Conservation (phyloP, 2,888 invertebrate species). For the Axea sp. region DNA sequence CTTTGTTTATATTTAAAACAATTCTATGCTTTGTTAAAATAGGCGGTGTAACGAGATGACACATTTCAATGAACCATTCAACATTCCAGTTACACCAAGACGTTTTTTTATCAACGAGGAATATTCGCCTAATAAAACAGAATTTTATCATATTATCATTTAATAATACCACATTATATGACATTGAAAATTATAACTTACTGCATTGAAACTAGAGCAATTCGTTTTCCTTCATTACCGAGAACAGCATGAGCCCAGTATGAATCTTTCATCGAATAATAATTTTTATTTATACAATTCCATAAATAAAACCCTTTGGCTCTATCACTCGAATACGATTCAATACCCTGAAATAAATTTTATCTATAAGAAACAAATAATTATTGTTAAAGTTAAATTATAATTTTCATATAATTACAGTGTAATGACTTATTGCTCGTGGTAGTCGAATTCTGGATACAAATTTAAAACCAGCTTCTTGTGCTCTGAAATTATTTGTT, state of each 20-base stretch:
- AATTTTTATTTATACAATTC: slow-evolving; percentile 83
- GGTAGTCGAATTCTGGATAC: slow-evolving; percentile 83
- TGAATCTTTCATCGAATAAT: slow-evolving; percentile 83
- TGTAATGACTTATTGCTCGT: slow-evolving; percentile 84
- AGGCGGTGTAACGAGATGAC: slow-evolving; percentile 86
- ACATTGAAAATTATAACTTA: slow-evolving; percentile 74
- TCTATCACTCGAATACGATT: slow-evolving; percentile 86
- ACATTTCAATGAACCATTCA: slow-evolving; percentile 87
- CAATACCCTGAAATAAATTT: slow-evolving; percentile 83
- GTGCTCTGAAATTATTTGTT: slow-evolving; percentile 72
- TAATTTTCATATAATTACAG: no score
- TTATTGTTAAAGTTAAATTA: no score
- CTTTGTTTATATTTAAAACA: slow-evolving; percentile 87
- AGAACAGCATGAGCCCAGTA: slow-evolving; percentile 87
- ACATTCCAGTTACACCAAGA: slow-evolving; percentile 87
- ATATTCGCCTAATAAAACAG: slow-evolving; percentile 83
- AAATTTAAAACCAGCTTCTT: slow-evolving; percentile 76
- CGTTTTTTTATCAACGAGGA: slow-evolving; percentile 85
- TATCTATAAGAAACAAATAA: no score
- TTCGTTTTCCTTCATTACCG: slow-evolving; percentile 83
- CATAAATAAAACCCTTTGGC: slow-evolving; percentile 86
- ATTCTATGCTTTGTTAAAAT: slow-evolving; percentile 83
- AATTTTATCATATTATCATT: slow-evolving; percentile 3
- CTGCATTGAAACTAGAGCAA: slow-evolving; percentile 86
- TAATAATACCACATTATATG: not conserved